Base-by-base conservation (phyloP, 2,888 invertebrate species). In the Galeruca laticollis region DNA sequence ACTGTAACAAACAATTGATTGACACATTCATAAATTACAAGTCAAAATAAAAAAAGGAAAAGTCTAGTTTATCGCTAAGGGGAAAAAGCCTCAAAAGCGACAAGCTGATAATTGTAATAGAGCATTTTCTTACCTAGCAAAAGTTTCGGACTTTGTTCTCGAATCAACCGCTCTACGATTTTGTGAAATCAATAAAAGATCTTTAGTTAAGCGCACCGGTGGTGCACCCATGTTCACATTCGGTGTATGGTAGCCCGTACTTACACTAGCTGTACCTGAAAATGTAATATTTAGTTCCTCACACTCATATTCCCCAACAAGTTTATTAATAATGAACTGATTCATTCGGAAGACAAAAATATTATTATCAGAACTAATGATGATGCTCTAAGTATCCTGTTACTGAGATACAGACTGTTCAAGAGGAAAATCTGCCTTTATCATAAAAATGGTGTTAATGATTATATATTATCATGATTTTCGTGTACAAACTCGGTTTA, bases 151-250 rank as follows among this genome's bases (percentile, higher is more conserved):
- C 84, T 89, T 89, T 80, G 92, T 91, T 72, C 93, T 88, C 66
- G 88, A 83, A 74, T 89, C 89, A 74, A 86, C 83, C 5, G 88
- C 88, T 76, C 90, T 83, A 78, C 92, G 89, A 83, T 91, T 89
- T 86, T 94, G 94, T 72, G 95, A 94, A 82, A 92, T 92, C 80
- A 94, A 89, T 75, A 95, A 88, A 81, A 93, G 89, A 87, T 93
- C 93, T 86, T 91, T 92, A 80, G 95, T 95, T 81, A 95, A 89
- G 71, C 94, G 89, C 80, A 88, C 85, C 47, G 87, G 86, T 26
- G 75, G 70, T 5, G 79, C 79, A 10, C 79, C 78, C 20, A 78
- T 78, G 43, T 69, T 68, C 40, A 83, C 68, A 64, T 82, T 84
- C n/a, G 85, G 85, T n/a, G 85, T 86, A 78, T 87, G 83, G 80